Evolutionary conservation across 2,797 vertebrate genomes (phyloP), one percentile per base, ranked within the genome.

Genomic region (Myotis vivesi): DNA sequence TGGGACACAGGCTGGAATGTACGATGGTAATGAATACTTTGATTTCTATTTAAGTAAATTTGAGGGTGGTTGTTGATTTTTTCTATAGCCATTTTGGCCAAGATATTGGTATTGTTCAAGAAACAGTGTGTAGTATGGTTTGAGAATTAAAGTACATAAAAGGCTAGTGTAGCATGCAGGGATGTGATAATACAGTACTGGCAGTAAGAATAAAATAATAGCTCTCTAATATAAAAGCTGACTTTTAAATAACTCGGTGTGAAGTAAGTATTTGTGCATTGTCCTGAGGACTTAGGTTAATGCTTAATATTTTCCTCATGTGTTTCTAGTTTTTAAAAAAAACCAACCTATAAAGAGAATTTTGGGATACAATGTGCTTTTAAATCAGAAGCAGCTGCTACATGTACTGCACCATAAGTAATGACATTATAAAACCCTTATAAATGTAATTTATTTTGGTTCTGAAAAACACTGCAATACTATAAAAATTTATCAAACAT

Each of bases 381-480:
- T 72, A 92, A 88, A 73, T 83, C 28, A 79, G 59, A 87, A 73
- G 62, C 33, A n/a, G 53, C 28, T 77, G 23, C 36, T 84, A 25
- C 11, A 36, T 25, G 16, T 25, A 80, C 36, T 86, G 28, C 17
- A 33, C 8, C 8, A 30, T 55, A 87, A 79, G 30, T 62, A 69
- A 94, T 69, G 28, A 16, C 16, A 88, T 89, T 91, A 64, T 77
- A 68, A 83, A 92, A 72, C 8, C 7, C 79, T 71, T 66, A 55
- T 79, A 79, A 55, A 87, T 2, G 28, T 41, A 75, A 83, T 94
- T 94, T 88, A 93, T 91, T 94, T 96, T 64, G 46, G 84, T 82
- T 92, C 77, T 81, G 41, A 75, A 94, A 96, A 95, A 53, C 33
- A 86, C 17, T 53, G 8, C 77, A 62, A 28, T 51, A 20, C 57